Base-by-base conservation (phyloP, 2,797 vertebrate genomes). In the Myiothlypis coronata region DNA sequence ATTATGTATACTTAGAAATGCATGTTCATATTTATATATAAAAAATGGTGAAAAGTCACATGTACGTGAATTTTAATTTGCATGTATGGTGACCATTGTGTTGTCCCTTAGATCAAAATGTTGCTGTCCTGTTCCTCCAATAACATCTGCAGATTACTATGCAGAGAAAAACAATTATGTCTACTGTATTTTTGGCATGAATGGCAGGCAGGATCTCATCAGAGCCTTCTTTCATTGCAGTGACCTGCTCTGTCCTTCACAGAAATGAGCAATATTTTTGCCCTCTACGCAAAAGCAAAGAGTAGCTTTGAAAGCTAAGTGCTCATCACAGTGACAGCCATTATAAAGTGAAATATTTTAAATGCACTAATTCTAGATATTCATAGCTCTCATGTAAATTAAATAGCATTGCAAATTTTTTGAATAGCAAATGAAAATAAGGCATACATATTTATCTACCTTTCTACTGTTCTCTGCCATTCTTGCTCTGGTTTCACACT, bases 311-410 rank as follows among this genome's bases (percentile, higher is more conserved):
- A 65, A 94, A 90, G 65, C 69, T 81, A 78, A 91, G 37, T 60
- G 70, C 41, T 94, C 61, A 75, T 88, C 83, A 92, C 4, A 81
- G 46, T 47, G 65, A 92, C 65, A 95, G 57, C 19, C 46, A 83
- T 88, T 94, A 86, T 50, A 47, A 93, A 71, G 59, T 46, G 49
- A 90, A 91, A 83, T 64, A 77, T 85, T 96, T 93, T 49, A 91
- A 83, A 94, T 67, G 60, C 64, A 83, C 80, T 89, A 90, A 91
- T 60, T 90, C 69, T 68, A 88, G 53, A 71, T 83, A 90, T 81
- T 86, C 71, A 59, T 77, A 88, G 83, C 49, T 81, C 49, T 90
- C 69, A 82, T 46, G 60, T 52, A 94, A 93, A 83, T 86, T 56
- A 85, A 83, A 93, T 30, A 83, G 21, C 46, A 86, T 39, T 57